Conservation (phyloP, 2,888 invertebrate genomes). For the Pandemis heparana region DNA sequence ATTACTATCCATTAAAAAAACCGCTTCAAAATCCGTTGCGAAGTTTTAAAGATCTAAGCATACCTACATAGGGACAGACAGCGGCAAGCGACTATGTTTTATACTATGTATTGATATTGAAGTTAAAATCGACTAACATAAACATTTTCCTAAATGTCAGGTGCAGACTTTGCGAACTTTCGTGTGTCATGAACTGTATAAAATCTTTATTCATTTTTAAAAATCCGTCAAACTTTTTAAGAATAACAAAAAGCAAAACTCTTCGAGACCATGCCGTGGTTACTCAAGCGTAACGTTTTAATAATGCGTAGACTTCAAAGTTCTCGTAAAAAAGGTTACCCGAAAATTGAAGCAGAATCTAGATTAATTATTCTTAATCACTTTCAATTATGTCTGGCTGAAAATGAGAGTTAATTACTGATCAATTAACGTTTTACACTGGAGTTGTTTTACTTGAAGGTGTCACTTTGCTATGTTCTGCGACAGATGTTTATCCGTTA, state of each 20-base stretch:
- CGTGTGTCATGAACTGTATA: neutral
- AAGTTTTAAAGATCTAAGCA: no score
- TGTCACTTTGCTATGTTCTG: neutral
- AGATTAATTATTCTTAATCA: slow-evolving; percentile 10
- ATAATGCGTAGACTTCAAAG: slow-evolving; percentile 13
- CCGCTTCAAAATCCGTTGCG: no score
- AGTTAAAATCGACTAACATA: neutral
- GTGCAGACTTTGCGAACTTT: neutral
- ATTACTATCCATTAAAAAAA: no score
- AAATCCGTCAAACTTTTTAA: slow-evolving; percentile 4
- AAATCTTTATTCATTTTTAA: slow-evolving; percentile 1
- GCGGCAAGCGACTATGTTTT: no score
- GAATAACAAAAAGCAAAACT: neutral
- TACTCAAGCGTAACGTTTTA: slow-evolving; percentile 10
- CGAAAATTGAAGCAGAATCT: slow-evolving; percentile 1
- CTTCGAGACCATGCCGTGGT: neutral
- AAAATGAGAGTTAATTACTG: slow-evolving; percentile 15
- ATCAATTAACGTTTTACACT: slow-evolving; percentile 18
- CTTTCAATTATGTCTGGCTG: slow-evolving; percentile 10
- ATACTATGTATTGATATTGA: neutral
- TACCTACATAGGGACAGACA: no score
- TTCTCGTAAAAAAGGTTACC: neutral
- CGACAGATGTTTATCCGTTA: no score
- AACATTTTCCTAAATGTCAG: neutral
- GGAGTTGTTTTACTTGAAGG: neutral